Conservation (phyloP, 2,888 invertebrate genomes). For the Spisula subtruncata region DNA sequence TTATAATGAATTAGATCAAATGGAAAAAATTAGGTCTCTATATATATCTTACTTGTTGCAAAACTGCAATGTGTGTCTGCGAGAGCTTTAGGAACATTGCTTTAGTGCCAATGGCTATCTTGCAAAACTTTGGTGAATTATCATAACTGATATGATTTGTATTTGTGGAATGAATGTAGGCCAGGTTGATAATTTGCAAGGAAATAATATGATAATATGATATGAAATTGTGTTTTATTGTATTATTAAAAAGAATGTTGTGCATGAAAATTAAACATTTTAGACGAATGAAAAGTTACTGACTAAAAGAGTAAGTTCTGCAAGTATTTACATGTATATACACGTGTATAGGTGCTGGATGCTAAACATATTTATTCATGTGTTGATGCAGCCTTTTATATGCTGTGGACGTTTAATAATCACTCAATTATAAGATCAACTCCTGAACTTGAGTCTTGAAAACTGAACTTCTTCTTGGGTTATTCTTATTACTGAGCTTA, state of each 20-base stretch:
- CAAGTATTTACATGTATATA: not conserved
- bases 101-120: no score
- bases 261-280: conserved; percentile 15
- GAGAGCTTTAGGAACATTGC: no score
- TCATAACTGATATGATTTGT: no score
- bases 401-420: not conserved
- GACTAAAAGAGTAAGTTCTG: not conserved
- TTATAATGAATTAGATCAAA: no score
- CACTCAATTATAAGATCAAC: not conserved
- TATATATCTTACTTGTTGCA: no score
- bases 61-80: no score
- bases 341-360: not conserved
- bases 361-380: not conserved
- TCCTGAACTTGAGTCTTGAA: no score
- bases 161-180: not conserved
- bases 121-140: no score
- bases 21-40: no score
- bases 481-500: not conserved
- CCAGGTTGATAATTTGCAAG: not conserved
- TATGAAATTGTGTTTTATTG: not conserved
- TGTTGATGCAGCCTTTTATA: not conserved
- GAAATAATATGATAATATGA: not conserved
- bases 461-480: not conserved
- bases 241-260: not conserved
- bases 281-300: not conserved